Percentiles rank a stretch among this genome's conserved stretches.
These are phyloP conservation scores for Dolichopus griseipennis DNA, from an alignment of 2,888 invertebrate species.

Conservation along the genomic window DNA sequence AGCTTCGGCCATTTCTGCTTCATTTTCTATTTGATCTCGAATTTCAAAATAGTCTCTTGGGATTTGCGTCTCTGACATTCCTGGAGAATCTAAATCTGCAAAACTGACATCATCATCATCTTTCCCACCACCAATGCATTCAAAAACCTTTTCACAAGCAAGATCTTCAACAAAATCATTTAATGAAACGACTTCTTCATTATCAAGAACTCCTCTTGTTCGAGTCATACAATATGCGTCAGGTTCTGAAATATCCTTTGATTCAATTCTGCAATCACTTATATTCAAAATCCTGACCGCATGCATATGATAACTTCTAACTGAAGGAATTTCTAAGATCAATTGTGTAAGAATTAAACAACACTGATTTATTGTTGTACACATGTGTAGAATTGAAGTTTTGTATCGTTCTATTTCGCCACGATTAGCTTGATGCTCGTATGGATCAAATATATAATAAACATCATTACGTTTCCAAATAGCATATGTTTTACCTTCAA, in stretches of 20 bases:
- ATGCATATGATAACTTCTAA: slow-evolving; percentile 32
- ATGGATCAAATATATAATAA: slow-evolving; percentile 38
- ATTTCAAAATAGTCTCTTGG: neutral
- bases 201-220: neutral
- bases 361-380: slow-evolving; percentile 31
- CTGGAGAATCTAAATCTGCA: slow-evolving; percentile 24
- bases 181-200: slow-evolving; percentile 20
- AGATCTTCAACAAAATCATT: slow-evolving; percentile 22
- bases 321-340: slow-evolving; percentile 33
- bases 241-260: neutral
- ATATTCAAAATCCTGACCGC: neutral
- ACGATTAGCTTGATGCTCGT: slow-evolving; percentile 27
- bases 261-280: neutral
- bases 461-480: slow-evolving; percentile 35
- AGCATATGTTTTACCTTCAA: slow-evolving; percentile 35
- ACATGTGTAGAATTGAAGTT: slow-evolving; percentile 35
- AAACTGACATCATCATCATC: slow-evolving; percentile 11
- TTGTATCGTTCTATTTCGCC: slow-evolving; percentile 17
- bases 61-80: slow-evolving; percentile 22
- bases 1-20: neutral
- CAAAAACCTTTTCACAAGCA: slow-evolving; percentile 11
- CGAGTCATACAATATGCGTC: neutral
- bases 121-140: slow-evolving; percentile 13
- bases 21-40: neutral
- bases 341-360: slow-evolving; percentile 34